Conservation (phyloP, 2,888 invertebrate species). For the Callinectes sapidus region DNA sequence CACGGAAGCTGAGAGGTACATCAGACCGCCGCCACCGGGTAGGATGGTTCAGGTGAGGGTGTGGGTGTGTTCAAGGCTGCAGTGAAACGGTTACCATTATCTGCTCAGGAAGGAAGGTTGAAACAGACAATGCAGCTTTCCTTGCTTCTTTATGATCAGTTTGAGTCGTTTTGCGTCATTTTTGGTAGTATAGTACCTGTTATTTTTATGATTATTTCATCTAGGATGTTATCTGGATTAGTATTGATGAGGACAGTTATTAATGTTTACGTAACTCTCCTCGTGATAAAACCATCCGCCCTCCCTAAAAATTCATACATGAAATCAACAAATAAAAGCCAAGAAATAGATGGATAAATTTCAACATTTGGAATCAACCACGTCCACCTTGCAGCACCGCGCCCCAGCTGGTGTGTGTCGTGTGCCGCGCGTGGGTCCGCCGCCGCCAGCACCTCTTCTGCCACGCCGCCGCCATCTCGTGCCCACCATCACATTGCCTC, state of each 20-base stretch:
- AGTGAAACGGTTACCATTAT: too few relatives aligned
- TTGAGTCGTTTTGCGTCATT: too few relatives aligned
- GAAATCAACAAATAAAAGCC: not conserved
- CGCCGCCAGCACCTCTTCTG: conserved; percentile 40
- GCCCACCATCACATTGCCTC: conserved; percentile 36
- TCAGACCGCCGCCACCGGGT: conserved; percentile 54
- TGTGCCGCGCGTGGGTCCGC: conserved; percentile 60
- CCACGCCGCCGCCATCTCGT: conserved; percentile 28
- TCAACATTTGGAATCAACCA: not conserved
- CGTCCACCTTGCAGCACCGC: conserved; percentile 54
- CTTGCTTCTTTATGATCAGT: too few relatives aligned
- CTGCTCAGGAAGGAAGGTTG: too few relatives aligned
- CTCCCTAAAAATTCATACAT: too few relatives aligned
- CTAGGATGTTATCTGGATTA: too few relatives aligned
- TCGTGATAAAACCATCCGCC: too few relatives aligned
- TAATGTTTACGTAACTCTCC: too few relatives aligned
- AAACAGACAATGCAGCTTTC: too few relatives aligned
- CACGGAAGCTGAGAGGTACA: conserved; percentile 48
- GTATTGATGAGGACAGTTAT: too few relatives aligned
- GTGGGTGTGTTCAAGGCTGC: not conserved
- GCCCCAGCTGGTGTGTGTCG: conserved; percentile 65
- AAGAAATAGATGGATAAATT: not conserved
- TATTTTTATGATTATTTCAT: too few relatives aligned
- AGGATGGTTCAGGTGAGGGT: conserved; percentile 52
- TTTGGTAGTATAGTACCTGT: too few relatives aligned